Conservation (phyloP, 2,888 invertebrate species). For the Athrips mouffetella region DNA sequence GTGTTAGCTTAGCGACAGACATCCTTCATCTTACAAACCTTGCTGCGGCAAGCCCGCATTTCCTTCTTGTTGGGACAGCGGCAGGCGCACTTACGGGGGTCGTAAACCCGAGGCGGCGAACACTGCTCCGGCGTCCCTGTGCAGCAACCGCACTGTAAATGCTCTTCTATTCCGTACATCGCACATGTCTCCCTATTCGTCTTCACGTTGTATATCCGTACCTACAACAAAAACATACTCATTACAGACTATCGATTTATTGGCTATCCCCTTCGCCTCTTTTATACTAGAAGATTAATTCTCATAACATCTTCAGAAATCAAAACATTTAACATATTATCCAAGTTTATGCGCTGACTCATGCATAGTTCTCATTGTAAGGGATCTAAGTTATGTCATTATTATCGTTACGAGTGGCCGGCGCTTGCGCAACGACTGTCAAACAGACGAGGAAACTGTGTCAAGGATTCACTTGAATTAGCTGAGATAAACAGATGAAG, state of each 20-base stretch:
- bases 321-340: slow-evolving; percentile 5
- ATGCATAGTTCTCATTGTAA: slow-evolving; percentile 11
- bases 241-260: no score
- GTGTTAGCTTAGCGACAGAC: slow-evolving; percentile 36
- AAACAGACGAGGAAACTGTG: slow-evolving; percentile 41
- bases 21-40: slow-evolving; percentile 76
- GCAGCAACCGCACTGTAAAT: slow-evolving; percentile 63
- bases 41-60: slow-evolving; percentile 57
- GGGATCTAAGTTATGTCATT: slow-evolving; percentile 42
- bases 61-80: slow-evolving; percentile 67
- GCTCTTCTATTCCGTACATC: slow-evolving; percentile 58
- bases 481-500: slow-evolving; percentile 46
- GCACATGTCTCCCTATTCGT: slow-evolving; percentile 61
- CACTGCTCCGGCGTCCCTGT: slow-evolving; percentile 46
- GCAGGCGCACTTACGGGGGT: slow-evolving; percentile 74
- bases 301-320: not conserved
- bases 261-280: no score
- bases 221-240: slow-evolving; percentile 38
- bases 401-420: slow-evolving; percentile 41
- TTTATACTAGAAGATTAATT: no score
- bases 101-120: slow-evolving; percentile 51
- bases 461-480: slow-evolving; percentile 57
- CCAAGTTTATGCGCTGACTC: slow-evolving; percentile 13
- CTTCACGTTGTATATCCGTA: slow-evolving; percentile 60
- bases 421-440: slow-evolving; percentile 39